phyloP scores from a whole-genome alignment of 2,888 invertebrate genomes.

The Caenorhabditis macrosperma region DNA sequence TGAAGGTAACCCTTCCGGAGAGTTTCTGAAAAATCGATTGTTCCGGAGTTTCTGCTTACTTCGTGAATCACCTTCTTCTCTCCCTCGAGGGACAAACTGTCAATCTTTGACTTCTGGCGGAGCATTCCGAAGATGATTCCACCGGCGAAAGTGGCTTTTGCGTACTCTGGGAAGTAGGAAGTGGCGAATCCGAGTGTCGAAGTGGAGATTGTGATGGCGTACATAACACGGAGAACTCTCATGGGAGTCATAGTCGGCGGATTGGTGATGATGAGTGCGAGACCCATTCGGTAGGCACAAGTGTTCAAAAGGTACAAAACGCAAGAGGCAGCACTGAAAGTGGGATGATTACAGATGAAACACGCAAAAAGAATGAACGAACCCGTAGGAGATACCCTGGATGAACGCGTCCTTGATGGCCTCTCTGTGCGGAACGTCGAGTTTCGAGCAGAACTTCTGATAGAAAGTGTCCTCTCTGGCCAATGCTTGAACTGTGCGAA shows the following conservation, averaged over 20 bases:
- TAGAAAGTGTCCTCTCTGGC: slow-evolving; percentile 81
- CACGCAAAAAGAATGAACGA: background rate
- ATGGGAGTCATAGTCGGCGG: slow-evolving; percentile 55
- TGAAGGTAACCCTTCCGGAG: slow-evolving; percentile 70
- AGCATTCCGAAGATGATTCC: slow-evolving; percentile 81
- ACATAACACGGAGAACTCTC: slow-evolving; percentile 69
- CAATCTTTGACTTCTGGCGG: slow-evolving; percentile 80
- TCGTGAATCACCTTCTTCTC: slow-evolving; percentile 69
- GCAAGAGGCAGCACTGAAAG: slow-evolving; percentile 75
- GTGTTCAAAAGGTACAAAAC: slow-evolving; percentile 80
- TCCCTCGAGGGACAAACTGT: slow-evolving; percentile 77
- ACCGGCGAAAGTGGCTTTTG: slow-evolving; percentile 80
- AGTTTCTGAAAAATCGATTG: slow-evolving; percentile 66
- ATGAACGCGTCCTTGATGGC: slow-evolving; percentile 69
- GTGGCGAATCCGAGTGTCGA: slow-evolving; percentile 81
- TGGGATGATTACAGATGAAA: background rate
- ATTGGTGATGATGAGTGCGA: slow-evolving; percentile 79
- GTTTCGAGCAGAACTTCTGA: slow-evolving; percentile 69
- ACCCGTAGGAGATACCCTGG: slow-evolving; percentile 71
- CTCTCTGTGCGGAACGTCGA: slow-evolving; percentile 70
- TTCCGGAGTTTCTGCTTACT: too few species aligned
- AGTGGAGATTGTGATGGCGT: slow-evolving; percentile 68
- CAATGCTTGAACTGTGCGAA: slow-evolving; percentile 81
- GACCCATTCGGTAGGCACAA: slow-evolving; percentile 80
- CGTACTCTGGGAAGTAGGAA: slow-evolving; percentile 80